Base-by-base conservation (phyloP, 1,140 invertebrate genomes). In the Caenorhabditis brenneri region DNA sequence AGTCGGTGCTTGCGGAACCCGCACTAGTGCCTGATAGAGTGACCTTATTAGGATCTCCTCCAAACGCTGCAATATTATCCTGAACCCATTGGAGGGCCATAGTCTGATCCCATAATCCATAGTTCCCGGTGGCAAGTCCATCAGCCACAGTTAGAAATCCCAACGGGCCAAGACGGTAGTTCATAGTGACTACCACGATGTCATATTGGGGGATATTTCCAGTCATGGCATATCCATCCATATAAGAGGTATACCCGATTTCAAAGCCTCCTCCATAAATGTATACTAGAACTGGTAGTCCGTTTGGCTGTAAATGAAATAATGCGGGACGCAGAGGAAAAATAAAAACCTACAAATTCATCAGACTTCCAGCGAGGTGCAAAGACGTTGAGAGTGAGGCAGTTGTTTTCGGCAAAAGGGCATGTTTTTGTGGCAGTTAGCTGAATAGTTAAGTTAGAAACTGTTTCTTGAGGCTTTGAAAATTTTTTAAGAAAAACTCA, bases 81-180 rank as follows among this genome's bases (percentile, higher is more conserved):
- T 87, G 80, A 22, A 91, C 81, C 91, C 91, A 87, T 79, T 85
- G 55, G 6, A 97, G 94, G 1, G 95, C 96, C 88, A 96, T 87
- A 0, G 94, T 94, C 92, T 97, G 95, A 92, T 98, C 96, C 94
- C 95, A 92, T 33, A 93, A 88, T 22, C 92, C 93, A 74, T 89
- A 86, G 85, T 93, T 93, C 36, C 92, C 93, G 27, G 10, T 36
- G 12, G 33, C n/a, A 36, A 48, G 27, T 15, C 46, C 19, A 9
- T 86, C 88, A 31, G 89, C 91, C 39, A 85, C 42, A 9, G 87
- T 79, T 29, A 88, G 58, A 69, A 88, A 88, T 7, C 86, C 80
- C 27, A 94, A 91, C 0, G 93, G 92, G 2, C 94, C 94, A 1
- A 94, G 90, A 69, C 94, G 91, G 88, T 95, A 94, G 90, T 94